Percentiles rank a stretch among this genome's conserved stretches.
These are phyloP conservation scores for Muscicapa comitata DNA, from an alignment of 2,797 vertebrate species.

Conservation along the genomic window DNA sequence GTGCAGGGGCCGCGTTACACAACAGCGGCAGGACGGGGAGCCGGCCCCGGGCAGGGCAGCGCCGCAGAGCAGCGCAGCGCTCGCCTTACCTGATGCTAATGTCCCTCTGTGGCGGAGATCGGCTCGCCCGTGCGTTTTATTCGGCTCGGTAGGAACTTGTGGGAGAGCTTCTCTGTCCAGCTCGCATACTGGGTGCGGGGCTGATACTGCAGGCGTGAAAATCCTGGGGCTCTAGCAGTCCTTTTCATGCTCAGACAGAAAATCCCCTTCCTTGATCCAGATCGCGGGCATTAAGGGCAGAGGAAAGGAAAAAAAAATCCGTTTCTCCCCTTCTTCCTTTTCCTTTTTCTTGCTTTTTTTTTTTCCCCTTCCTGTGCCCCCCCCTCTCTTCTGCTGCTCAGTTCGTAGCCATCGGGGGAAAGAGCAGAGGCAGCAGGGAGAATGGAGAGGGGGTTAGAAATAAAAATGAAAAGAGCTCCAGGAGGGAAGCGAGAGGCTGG, in stretches of 20 bases:
- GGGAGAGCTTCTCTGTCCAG: constrained; percentile 72
- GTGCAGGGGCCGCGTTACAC: constrained; percentile 6
- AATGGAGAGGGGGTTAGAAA: constrained; percentile 71
- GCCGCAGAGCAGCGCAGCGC: constrained; percentile 16
- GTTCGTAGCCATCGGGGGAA: constrained; percentile 71
- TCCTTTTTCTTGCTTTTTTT: background rate
- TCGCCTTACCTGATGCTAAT: constrained; percentile 78
- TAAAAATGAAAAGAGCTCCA: constrained; percentile 72
- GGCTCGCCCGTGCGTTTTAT: constrained; percentile 68
- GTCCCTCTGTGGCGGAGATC: constrained; percentile 70
- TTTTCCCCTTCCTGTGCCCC: background rate
- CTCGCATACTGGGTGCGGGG: constrained; percentile 76
- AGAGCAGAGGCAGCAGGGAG: constrained; percentile 65
- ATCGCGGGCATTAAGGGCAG: constrained; percentile 81
- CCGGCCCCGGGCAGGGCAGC: background rate
- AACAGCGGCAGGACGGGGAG: constrained; percentile 5
- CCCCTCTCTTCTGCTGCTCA: constrained; percentile 51
- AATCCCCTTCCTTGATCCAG: constrained; percentile 83
- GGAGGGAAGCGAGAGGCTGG: constrained; percentile 68
- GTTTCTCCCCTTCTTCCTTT: background rate
- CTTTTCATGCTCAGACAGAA: constrained; percentile 93
- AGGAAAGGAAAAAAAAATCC: constrained; percentile 10
- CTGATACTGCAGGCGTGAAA: constrained; percentile 74
- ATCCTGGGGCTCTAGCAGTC: constrained; percentile 91
- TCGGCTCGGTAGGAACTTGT: constrained; percentile 74